Evolutionary conservation across 2,888 invertebrate species (phyloP).

Genomic region (Drosophila mettleri): DNA sequence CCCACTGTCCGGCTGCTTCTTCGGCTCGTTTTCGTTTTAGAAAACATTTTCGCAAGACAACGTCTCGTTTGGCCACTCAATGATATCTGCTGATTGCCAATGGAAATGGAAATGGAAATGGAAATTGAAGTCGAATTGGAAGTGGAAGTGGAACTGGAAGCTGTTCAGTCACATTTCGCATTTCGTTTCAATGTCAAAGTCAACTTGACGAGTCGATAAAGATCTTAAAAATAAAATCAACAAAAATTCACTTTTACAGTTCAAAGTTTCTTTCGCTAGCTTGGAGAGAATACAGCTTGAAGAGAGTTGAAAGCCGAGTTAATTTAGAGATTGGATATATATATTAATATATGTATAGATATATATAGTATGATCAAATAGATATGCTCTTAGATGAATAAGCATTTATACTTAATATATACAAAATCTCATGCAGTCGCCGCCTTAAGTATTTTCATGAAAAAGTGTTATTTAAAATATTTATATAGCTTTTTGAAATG

Average conservation of each 20-base stretch:
- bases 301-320: background rate
- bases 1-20: slow-evolving; percentile 21
- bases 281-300: background rate
- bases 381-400: background rate
- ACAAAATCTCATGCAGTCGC: background rate
- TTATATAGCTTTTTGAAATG: too few relatives aligned
- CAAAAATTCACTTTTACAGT: background rate
- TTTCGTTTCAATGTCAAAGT: slow-evolving; percentile 11
- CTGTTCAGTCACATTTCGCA: slow-evolving; percentile 9
- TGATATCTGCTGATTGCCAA: slow-evolving; percentile 17
- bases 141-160: slow-evolving; percentile 20
- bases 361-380: background rate
- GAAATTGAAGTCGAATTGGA: slow-evolving; percentile 22
- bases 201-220: background rate
- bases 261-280: too few relatives aligned
- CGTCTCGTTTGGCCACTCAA: slow-evolving; percentile 32
- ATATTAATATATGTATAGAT: background rate
- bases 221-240: background rate
- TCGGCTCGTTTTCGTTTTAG: slow-evolving; percentile 36
- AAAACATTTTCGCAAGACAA: slow-evolving; percentile 33
- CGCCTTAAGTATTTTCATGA: too few relatives aligned
- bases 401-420: background rate
- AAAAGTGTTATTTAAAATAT: too few relatives aligned
- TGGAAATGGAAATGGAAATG: slow-evolving; percentile 16
- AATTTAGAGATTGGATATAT: background rate